Evolutionary conservation across 2,797 vertebrate species (phyloP).

Genomic region (Phataginus tricuspis): DNA sequence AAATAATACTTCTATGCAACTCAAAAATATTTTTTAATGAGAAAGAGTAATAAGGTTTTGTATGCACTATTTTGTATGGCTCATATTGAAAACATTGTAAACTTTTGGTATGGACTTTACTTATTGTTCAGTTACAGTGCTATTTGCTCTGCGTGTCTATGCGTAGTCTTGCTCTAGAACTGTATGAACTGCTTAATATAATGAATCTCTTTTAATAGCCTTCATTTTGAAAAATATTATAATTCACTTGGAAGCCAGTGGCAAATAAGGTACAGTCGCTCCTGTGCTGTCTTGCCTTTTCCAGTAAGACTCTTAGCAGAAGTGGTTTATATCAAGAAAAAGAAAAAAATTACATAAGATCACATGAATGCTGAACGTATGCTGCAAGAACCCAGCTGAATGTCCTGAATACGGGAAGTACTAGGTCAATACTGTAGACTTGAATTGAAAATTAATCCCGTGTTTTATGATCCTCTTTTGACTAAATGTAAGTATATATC

Average conservation of each 20-base stretch:
- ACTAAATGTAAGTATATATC: not conserved
- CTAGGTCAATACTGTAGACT: not conserved
- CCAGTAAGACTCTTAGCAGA: not conserved
- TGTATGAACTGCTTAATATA: not conserved
- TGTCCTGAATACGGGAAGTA: not conserved
- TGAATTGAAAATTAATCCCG: not conserved
- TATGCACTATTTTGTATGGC: not conserved
- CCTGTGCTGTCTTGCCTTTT: not conserved
- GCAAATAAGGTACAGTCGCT: not conserved
- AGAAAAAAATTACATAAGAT: not conserved
- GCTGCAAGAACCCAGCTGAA: not conserved
- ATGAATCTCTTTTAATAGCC: not conserved
- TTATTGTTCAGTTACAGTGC: not conserved
- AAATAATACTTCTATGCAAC: not conserved
- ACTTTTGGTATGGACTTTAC: not conserved
- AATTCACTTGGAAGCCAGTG: not conserved
- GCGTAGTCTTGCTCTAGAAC: not conserved
- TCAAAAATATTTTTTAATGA: constrained; percentile 18
- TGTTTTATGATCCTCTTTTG: not conserved
- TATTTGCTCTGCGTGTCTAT: not conserved
- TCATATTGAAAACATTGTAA: not conserved
- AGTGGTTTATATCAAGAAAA: not conserved
- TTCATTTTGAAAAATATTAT: not conserved
- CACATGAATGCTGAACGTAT: not conserved
- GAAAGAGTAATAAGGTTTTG: not conserved